Percentiles rank a stretch among this genome's conserved stretches.
These are phyloP conservation scores for Nibea coibor DNA, from an alignment of 2,113 vertebrate species.

Conservation along the genomic window DNA sequence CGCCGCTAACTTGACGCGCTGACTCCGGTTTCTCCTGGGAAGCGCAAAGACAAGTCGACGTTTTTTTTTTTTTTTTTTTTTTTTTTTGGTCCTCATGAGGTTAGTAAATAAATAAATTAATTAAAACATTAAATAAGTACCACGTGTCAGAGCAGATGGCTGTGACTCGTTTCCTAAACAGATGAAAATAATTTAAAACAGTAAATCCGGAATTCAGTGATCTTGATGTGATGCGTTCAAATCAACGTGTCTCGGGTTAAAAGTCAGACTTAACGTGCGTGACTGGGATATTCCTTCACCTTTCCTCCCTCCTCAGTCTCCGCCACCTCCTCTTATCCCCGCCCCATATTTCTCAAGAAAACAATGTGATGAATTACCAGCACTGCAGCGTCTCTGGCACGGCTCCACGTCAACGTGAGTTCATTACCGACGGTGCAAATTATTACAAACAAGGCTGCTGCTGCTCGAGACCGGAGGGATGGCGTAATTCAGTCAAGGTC, in stretches of 20 bases:
- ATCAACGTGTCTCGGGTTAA: no score
- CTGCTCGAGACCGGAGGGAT: neutral
- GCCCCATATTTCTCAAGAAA: slow-evolving; percentile 29
- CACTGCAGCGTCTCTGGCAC: slow-evolving; percentile 5
- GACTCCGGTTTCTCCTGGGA: slow-evolving; percentile 45
- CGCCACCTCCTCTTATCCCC: neutral
- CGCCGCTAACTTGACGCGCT: neutral
- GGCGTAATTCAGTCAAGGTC: slow-evolving; percentile 5
- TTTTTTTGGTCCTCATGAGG: slow-evolving; percentile 18
- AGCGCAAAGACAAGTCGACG: slow-evolving; percentile 56
- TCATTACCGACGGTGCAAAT: slow-evolving; percentile 16
- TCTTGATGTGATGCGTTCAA: neutral
- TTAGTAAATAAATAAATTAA: slow-evolving; percentile 26
- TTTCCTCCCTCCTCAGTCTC: neutral
- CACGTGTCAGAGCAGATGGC: slow-evolving; percentile 36
- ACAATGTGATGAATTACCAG: slow-evolving; percentile 24
- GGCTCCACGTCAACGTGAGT: neutral
- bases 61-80: slow-evolving; percentile 10
- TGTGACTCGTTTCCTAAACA: neutral
- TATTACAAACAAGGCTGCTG: slow-evolving; percentile 34
- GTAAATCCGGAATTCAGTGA: rapidly evolving
- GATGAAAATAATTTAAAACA: neutral
- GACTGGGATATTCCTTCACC: slow-evolving; percentile 31
- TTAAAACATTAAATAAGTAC: slow-evolving; percentile 46
- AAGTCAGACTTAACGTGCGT: slow-evolving; percentile 37